Conservation (phyloP, 2,888 invertebrate genomes). For the Mystacides longicornis region DNA sequence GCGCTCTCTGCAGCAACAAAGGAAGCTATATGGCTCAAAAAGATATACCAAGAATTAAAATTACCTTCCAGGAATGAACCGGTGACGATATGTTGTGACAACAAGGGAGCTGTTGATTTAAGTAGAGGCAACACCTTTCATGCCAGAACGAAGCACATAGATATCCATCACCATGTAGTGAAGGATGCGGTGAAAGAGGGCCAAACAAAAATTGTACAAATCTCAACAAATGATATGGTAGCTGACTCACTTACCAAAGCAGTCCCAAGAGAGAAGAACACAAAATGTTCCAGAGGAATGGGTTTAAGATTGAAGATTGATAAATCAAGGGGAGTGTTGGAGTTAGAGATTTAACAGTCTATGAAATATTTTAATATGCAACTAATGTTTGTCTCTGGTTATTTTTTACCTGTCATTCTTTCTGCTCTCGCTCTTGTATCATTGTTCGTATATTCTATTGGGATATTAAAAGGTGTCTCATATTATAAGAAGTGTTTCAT, state of each 20-base stretch:
- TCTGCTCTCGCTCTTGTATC: too few species aligned
- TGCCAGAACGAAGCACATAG: not conserved
- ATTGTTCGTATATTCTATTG: too few species aligned
- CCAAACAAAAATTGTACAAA: not conserved
- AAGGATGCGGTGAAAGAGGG: not conserved
- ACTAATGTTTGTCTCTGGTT: too few species aligned
- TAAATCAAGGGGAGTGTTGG: slow-evolving; percentile 6
- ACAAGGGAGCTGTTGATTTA: not conserved
- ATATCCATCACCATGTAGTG: not conserved
- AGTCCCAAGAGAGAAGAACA: not conserved
- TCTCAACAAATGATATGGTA: not conserved
- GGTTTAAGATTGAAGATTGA: not conserved
- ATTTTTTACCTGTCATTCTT: too few species aligned
- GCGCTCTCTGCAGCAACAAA: slow-evolving; percentile 26
- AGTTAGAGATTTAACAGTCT: too few species aligned
- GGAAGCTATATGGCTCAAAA: slow-evolving; percentile 17
- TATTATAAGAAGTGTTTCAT: too few species aligned
- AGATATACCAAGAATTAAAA: not conserved
- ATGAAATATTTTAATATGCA: too few species aligned
- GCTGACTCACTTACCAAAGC: not conserved
- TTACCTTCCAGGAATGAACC: not conserved
- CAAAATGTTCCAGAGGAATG: not conserved
- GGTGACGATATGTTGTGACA: not conserved
- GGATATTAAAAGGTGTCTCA: too few species aligned
- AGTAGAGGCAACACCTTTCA: not conserved